Conservation (phyloP, 2,113 vertebrate species). For the Rhynchomys soricoides region DNA sequence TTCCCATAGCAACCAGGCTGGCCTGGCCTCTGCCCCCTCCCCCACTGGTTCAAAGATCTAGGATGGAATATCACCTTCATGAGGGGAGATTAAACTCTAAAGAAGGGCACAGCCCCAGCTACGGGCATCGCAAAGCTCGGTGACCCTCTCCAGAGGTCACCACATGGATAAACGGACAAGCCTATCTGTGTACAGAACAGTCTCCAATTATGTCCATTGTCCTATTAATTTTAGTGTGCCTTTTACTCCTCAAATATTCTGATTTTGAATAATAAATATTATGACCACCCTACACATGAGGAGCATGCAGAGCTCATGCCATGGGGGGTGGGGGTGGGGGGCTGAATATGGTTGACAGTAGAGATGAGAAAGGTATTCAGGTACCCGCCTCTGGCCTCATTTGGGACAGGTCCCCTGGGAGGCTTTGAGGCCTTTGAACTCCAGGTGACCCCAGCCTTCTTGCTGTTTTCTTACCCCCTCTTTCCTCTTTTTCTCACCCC, state of each 20-base stretch:
- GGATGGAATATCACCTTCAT: slow-evolving; percentile 67
- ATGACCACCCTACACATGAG: not conserved
- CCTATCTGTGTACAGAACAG: not conserved
- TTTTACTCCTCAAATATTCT: slow-evolving; percentile 14
- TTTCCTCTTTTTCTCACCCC: slow-evolving; percentile 7
- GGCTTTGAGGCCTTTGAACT: slow-evolving; percentile 65
- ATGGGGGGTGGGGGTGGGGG: too few species aligned
- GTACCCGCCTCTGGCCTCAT: not conserved
- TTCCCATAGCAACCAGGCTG: slow-evolving; percentile 78
- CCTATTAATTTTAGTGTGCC: not conserved
- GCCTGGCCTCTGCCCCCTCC: slow-evolving; percentile 76
- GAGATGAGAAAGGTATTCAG: not conserved
- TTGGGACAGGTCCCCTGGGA: not conserved
- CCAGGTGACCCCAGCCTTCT: slow-evolving; percentile 61
- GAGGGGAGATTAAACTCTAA: slow-evolving; percentile 31
- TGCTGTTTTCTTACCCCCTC: not conserved
- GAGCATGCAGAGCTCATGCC: too few species aligned
- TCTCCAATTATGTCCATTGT: not conserved
- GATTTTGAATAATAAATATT: slow-evolving; percentile 1
- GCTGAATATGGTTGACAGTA: not conserved
- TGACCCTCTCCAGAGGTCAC: slow-evolving; percentile 1
- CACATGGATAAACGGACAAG: not conserved
- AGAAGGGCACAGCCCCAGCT: not conserved
- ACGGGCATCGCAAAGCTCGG: not conserved
- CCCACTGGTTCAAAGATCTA: slow-evolving; percentile 58